Base-by-base conservation (phyloP, 2,797 vertebrate genomes). In the Nyctalus aviator region DNA sequence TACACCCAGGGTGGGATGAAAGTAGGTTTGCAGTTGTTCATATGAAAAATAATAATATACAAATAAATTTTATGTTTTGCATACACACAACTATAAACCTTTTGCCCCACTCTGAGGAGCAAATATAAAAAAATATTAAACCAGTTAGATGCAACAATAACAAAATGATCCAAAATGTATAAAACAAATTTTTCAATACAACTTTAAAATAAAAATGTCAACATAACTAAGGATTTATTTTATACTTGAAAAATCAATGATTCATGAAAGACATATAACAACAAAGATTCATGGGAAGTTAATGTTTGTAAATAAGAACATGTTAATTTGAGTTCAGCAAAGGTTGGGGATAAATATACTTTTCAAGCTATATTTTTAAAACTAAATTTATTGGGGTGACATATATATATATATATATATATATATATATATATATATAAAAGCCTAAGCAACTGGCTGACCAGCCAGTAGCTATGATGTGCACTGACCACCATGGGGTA, bases 281-380 rank as follows among this genome's bases (percentile, higher is more conserved):
- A 41, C 59, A 83, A 48, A 88, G 23, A 87, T 71, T 88, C 35
- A 23, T 37, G n/a, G 21, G 64, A 94, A 92, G 37, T 21, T 82
- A 91, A 76, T 50, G n/a, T 30, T 92, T 64, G 25, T 32, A 78
- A 59, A 55, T 72, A 62, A 92, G 35, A 12, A 20, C 14, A 41
- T 84, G 37, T 72, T 66, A 75, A 88, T 79, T 88, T 25, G 78
- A 32, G 12, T 64, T 78, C 12, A 55, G 35, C 37, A 32, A 57
- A 84, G 20, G 8, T 69, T 81, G 57, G 50, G n/a, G 17, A 25
- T 90, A 57, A 57, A 62, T 72, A 37, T 8, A 83, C 35, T 78
- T 81, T 94, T 66, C 55, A 78, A 81, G n/a, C 41, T 88, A 37
- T 25, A 84, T 66, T 78, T 92, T 30, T 73, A 66, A 57, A n/a